Evolutionary conservation across 2,797 vertebrate species (phyloP).

Genomic region (Onychomys leucogaster): DNA sequence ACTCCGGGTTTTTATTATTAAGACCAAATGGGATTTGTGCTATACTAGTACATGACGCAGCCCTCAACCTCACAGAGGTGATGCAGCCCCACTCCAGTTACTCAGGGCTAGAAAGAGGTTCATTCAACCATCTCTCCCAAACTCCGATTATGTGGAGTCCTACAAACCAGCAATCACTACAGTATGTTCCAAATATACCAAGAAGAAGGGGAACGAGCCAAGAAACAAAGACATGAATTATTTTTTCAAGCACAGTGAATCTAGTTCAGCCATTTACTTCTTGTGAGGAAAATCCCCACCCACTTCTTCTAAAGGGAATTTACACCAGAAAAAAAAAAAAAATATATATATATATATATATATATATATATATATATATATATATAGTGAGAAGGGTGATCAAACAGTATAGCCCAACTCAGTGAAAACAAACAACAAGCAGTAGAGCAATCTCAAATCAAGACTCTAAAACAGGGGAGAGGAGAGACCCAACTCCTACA

Average conservation of each 20-base stretch:
- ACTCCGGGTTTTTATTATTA: no score
- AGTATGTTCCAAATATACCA: background rate
- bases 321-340: background rate
- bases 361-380: no score
- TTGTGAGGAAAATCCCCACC: background rate
- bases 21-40: no score
- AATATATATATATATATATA: no score
- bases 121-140: background rate
- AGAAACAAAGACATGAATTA: background rate
- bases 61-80: background rate
- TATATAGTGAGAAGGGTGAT: background rate
- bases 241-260: conserved; percentile 6
- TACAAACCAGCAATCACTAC: background rate
- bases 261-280: background rate
- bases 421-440: background rate
- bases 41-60: no score
- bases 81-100: background rate
- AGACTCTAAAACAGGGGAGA: background rate
- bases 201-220: background rate
- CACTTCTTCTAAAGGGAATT: conserved; percentile 10
- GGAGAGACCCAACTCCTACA: background rate
- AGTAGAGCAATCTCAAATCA: background rate
- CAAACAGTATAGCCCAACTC: conserved; percentile 18
- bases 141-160: background rate
- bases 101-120: background rate